Evolutionary conservation across 1,140 invertebrate species (phyloP), one percentile per base, ranked within the genome.

Genomic region (Cataglyphis hispanica): DNA sequence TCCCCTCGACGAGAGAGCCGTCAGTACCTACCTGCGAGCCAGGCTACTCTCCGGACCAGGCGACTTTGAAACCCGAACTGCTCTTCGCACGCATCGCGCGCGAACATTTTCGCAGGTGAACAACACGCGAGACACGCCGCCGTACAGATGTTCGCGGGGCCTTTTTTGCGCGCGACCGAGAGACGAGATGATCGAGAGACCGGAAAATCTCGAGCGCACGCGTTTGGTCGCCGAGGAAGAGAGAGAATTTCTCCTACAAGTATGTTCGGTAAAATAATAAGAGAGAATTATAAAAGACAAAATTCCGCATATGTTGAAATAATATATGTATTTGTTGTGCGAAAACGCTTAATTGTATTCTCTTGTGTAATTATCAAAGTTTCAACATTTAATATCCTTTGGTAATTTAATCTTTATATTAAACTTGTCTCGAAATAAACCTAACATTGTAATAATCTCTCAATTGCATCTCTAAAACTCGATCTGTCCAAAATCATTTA

Each of bases 31-130:
- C 88, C 81, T 90, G 89, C 86, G 86, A 67, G 27, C 78, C 60
- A 67, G 40, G 50, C 67, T 89, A 70, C 60, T 86, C 81, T 74
- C 46, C 75, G 46, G 46, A 50, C 46, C 37, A 53, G 34, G 63
- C 72, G 81, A 43, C 13, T 53, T 58, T 40, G 80, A 60, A 37
- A 63, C 13, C 75, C 72, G 58, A 78, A 84, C 37, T 84, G 77
- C 84, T 89, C 64, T 84, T 78, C 78, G 87, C 88, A 87, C 88
- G 88, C 85, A 89, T 34, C 85, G 46, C 85, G 66, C 72, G 50
- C 61, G 22, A 89, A 86, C 77, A 87, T 89, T 89, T 89, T 89
- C 74, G 74, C 88, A 84, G 87, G 84, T 87, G 85, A 80, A 89
- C 67, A 83, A 83, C 69, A 80, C 85, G 81, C 60, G 75, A 89